Evolutionary conservation across 1,140 invertebrate species (phyloP), one percentile per base, ranked within the genome.

Genomic region (Wiebesia pumilae): DNA sequence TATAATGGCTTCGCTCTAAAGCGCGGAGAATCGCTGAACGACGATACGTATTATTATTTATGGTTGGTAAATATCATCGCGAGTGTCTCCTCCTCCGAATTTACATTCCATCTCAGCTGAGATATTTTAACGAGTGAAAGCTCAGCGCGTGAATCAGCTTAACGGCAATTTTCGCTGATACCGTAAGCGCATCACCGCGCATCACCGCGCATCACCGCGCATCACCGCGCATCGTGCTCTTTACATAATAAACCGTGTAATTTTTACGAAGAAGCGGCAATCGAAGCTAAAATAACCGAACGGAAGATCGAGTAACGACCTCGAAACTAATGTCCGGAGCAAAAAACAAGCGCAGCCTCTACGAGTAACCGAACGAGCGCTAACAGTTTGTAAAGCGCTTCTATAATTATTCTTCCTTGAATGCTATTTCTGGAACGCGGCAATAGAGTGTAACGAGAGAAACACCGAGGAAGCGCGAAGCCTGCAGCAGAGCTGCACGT

Each of bases 371-470:
- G 43, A 78, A 78, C 75, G 54, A 78, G n/a, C n/a, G 12, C 0
- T 78, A 78, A 78, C n/a, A 47, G 75, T 78, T 30, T n/a, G 33
- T 78, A 54, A 51, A 78, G 43, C 43, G 40, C 58, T 58, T 33
- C 47, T 54, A 54, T 79, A 79, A 79, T 54, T 79, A 79, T 54
- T 10, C 47, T 58, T 54, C 47, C 30, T 6, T 79, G 47, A 79
- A 79, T 54, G 12, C 47, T 79, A 79, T 54, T 79, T 79, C 14
- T 7, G n/a, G n/a, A 58, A 16, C 27, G 0, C 14, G 10, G 40
- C 40, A 54, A 35, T 51, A 79, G 51, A 51, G 73, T 77, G 40
- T n/a, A 43, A 71, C 69, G 33, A 71, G 33, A 30, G 69, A 71
- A 71, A 71, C 19, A 2, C 33, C n/a, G n/a, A 9, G 21, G 21